Conservation (phyloP, 2,113 vertebrate genomes). For the Nothobranchius furzeri region DNA sequence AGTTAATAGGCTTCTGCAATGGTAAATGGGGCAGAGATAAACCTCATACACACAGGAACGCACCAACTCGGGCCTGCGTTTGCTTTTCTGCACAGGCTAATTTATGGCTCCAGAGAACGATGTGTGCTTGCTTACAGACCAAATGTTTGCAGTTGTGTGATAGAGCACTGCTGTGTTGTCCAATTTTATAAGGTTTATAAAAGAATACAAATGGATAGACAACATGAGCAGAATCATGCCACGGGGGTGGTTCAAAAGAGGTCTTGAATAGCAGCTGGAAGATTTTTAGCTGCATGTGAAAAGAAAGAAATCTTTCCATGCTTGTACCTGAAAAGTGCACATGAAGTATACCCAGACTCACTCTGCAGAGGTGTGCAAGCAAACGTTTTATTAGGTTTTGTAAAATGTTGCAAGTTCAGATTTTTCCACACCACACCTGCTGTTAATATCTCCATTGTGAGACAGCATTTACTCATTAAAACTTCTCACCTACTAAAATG, state of each 20-base stretch:
- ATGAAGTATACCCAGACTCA: no score
- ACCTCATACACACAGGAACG: slow-evolving; percentile 23
- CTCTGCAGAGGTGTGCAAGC: no score
- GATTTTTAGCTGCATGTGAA: slow-evolving; percentile 16
- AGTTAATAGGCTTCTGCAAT: slow-evolving; percentile 61
- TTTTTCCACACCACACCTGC: neutral
- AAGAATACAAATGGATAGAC: slow-evolving; percentile 33
- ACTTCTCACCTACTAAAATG: neutral
- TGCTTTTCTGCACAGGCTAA: slow-evolving; percentile 29
- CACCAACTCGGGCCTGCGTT: slow-evolving; percentile 4
- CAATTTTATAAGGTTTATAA: neutral
- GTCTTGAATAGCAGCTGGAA: slow-evolving; percentile 14
- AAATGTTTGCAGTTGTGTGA: neutral
- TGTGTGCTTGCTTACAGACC: slow-evolving; percentile 36
- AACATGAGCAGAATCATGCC: slow-evolving; percentile 18
- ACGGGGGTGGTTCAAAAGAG: slow-evolving; percentile 8
- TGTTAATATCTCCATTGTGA: no score
- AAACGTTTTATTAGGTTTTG: no score
- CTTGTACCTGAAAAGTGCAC: slow-evolving; percentile 8
- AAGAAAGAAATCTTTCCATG: neutral
- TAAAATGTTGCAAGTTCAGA: neutral
- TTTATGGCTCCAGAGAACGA: slow-evolving; percentile 26
- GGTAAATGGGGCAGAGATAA: slow-evolving; percentile 65
- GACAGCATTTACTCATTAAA: neutral
- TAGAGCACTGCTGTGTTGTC: no score